Percentiles rank a stretch among this genome's conserved stretches.
Evolutionary conservation across 2,113 vertebrate genomes (phyloP).

Genomic region (Elachura formosa): DNA sequence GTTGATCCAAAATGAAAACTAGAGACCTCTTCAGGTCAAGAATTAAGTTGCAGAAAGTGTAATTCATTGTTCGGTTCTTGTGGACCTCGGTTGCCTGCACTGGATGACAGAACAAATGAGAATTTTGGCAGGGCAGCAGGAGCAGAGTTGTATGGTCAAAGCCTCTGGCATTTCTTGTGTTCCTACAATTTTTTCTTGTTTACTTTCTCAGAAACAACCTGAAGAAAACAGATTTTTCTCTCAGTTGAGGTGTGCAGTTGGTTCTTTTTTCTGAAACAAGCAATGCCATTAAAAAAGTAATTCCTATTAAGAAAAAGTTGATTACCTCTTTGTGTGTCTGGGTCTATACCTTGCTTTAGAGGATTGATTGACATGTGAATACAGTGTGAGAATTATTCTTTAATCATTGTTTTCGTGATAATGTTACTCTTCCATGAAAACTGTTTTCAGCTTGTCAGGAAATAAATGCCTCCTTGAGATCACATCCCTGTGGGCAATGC

Average conservation of each 20-base stretch:
- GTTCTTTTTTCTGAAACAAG: background rate
- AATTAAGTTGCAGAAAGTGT: background rate
- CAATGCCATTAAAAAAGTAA: background rate
- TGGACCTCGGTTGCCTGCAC: background rate
- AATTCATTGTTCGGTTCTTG: background rate
- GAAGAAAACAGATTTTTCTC: background rate
- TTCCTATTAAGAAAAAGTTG: background rate
- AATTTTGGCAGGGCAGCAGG: background rate
- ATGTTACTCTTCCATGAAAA: background rate
- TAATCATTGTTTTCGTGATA: background rate
- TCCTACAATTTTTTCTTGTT: background rate
- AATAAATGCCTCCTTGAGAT: background rate
- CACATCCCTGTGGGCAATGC: background rate
- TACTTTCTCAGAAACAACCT: background rate
- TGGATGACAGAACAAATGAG: background rate
- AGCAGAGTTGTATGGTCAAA: background rate
- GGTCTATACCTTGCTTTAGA: background rate
- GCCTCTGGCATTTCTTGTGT: background rate
- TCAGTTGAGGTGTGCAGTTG: background rate
- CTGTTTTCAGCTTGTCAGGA: background rate
- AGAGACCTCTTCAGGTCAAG: background rate
- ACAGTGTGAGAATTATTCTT: background rate
- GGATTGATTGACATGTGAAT: rapidly evolving
- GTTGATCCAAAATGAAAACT: background rate
- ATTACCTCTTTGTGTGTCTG: background rate